Evolutionary conservation across 2,797 vertebrate genomes (phyloP), one percentile per base, ranked within the genome.

Genomic region (Rhinogobio ventralis): DNA sequence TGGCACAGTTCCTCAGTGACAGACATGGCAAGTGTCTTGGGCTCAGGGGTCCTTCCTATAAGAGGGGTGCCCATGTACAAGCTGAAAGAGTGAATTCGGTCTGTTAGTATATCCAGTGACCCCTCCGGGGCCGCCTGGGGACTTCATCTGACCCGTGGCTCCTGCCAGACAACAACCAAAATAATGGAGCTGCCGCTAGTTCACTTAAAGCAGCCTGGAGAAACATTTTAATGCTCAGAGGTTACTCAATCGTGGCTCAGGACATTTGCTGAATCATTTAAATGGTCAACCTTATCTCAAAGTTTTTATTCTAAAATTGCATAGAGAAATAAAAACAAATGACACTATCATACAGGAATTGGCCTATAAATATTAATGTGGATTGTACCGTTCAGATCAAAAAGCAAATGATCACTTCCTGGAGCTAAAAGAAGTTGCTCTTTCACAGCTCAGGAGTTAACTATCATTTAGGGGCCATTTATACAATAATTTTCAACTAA

Each of bases 1-100:
- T 84, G 79, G 68, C 82, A 85, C 75, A 20, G 80, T 66, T 80
- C 69, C 83, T 86, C 68, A 6, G 62, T 83, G 77, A 85, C 86
- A 81, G 71, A 83, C 79, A 79, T 84, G 79, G 53, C 79, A 66
- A 84, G 74, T 28, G 49, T 68, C 66, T 46, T 62, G 73, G 30
- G 86, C 71, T 81, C 30, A 20, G 69, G 71, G 79, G 68, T 85
- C 67, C 46, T 83, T 86, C 86, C 80, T 81, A 42, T 55, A 82
- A 75, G 85, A 86, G 79, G 62, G 62, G 67, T 33, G 14, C 42
- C 57, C 72, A 84, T 88, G 67, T 73, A 64, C 66, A 83, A 25
- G 62, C 75, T 51, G 33, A 66, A 42, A 19, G 66, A 73, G 45
- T 30, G 68, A 71, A 51, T 67, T n/a, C n/a, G 23, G 71, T 28